Percentiles rank a stretch among this genome's conserved stretches.
phyloP scores from a whole-genome alignment of 2,888 invertebrate genomes.

The Prenolepis imparis region DNA sequence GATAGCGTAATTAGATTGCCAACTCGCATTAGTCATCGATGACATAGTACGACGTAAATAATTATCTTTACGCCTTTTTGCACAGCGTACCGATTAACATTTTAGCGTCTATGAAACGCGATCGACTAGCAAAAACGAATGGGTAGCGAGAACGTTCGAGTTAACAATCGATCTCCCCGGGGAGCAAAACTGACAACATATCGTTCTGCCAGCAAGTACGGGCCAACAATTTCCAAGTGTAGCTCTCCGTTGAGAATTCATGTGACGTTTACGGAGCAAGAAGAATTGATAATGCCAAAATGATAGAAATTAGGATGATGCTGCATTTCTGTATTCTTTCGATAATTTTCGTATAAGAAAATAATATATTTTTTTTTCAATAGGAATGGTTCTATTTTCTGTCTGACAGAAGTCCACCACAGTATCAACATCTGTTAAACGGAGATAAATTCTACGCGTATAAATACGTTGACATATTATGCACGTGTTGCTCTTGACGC shows the following conservation, averaged over 20 bases:
- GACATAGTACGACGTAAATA: neutral
- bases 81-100: neutral
- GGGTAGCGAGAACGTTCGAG: slow-evolving; percentile 12
- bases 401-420: neutral
- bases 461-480: neutral
- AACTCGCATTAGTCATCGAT: neutral
- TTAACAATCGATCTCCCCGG: slow-evolving; percentile 52
- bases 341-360: neutral
- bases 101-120: slow-evolving; percentile 5
- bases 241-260: slow-evolving; percentile 45
- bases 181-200: slow-evolving; percentile 49
- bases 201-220: slow-evolving; percentile 42
- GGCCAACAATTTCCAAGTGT: slow-evolving; percentile 43
- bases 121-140: slow-evolving; percentile 34
- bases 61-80: slow-evolving; percentile 12
- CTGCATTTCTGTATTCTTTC: slow-evolving; percentile 1
- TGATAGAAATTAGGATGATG: slow-evolving; percentile 11
- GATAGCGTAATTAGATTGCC: neutral
- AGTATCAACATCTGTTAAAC: neutral
- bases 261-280: slow-evolving; percentile 33
- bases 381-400: neutral
- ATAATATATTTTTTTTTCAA: slow-evolving; percentile 11
- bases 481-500: neutral
- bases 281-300: slow-evolving; percentile 51
- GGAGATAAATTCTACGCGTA: neutral